Evolutionary conservation across 2,113 vertebrate species (phyloP).

Genomic region (Vidua chalybeata): DNA sequence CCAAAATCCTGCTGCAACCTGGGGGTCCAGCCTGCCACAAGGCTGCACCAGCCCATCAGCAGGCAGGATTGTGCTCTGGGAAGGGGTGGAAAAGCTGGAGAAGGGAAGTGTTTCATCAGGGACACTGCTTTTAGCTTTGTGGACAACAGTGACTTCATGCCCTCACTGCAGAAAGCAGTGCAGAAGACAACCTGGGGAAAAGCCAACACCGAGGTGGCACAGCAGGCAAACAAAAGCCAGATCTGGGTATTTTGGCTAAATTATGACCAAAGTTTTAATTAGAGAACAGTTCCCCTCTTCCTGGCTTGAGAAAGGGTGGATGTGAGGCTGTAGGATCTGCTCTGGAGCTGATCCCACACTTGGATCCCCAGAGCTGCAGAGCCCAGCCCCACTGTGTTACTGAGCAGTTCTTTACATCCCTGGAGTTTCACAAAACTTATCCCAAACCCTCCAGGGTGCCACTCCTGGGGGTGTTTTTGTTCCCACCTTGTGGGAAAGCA

Average conservation of each 20-base stretch:
- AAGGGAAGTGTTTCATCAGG: neutral
- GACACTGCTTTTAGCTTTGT: neutral
- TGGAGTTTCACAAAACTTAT: neutral
- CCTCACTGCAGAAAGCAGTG: neutral
- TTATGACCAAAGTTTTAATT: neutral
- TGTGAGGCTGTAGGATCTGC: neutral
- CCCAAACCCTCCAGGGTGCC: neutral
- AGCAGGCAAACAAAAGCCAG: neutral
- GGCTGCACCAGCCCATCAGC: neutral
- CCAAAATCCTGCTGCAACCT: neutral
- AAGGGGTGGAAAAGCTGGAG: neutral
- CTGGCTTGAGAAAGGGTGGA: neutral
- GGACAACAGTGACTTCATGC: neutral
- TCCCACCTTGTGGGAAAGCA: neutral
- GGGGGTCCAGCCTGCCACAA: neutral
- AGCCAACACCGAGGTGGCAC: neutral
- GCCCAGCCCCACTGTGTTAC: neutral
- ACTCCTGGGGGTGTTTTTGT: neutral
- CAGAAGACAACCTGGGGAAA: neutral
- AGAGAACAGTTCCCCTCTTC: neutral
- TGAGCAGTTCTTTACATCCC: neutral
- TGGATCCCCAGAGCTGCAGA: neutral
- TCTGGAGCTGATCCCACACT: neutral
- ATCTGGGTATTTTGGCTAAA: neutral
- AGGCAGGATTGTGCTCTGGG: neutral